Conservation (phyloP, 2,888 invertebrate genomes). For the Pristionchus arcanus region DNA sequence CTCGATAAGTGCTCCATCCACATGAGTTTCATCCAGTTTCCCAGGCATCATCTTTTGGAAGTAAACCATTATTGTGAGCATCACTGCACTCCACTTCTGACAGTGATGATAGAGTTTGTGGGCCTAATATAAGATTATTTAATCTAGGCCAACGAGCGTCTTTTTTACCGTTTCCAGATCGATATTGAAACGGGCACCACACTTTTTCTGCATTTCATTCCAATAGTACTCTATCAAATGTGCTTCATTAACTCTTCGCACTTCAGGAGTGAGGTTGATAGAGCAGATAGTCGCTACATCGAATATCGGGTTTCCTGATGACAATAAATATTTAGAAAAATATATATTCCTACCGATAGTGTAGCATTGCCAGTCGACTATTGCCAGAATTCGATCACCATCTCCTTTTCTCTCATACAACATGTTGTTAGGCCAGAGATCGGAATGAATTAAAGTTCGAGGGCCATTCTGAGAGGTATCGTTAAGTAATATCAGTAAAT, state of each 20-base stretch:
- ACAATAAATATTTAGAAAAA: background rate
- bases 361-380: slow-evolving; percentile 35
- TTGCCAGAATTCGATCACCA: background rate
- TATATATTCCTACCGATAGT: background rate
- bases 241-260: background rate
- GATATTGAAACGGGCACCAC: background rate
- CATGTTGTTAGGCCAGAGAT: slow-evolving; percentile 50
- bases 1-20: background rate
- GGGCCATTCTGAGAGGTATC: background rate
- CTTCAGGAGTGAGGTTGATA: background rate
- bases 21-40: background rate
- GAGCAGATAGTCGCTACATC: background rate
- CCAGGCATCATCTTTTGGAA: background rate
- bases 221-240: background rate
- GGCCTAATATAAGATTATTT: background rate
- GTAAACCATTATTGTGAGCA: background rate
- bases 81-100: background rate
- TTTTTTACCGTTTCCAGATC: background rate
- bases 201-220: background rate
- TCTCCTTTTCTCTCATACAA: background rate
- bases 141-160: no score
- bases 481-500: background rate
- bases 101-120: background rate
- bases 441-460: slow-evolving; percentile 12
- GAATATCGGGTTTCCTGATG: background rate